Evolutionary conservation across 1,140 invertebrate species (phyloP).

Genomic region (Meloidogyne chitwoodi): DNA sequence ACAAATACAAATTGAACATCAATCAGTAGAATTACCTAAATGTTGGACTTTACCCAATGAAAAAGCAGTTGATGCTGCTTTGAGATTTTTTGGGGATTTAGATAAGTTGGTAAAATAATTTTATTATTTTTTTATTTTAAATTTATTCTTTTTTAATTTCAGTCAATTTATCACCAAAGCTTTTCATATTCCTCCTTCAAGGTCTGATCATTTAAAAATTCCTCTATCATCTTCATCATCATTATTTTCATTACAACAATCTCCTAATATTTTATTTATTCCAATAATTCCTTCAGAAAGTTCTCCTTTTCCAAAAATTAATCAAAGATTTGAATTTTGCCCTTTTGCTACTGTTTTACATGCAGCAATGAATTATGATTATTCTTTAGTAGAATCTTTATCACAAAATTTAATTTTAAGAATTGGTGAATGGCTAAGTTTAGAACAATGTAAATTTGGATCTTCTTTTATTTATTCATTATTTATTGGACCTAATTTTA

Average conservation of each 20-base stretch:
- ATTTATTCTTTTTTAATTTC: not conserved
- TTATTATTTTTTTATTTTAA: not conserved
- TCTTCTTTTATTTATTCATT: slow-evolving; percentile 38
- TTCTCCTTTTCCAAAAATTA: not conserved
- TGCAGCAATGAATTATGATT: not conserved
- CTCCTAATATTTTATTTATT: not conserved
- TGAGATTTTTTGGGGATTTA: slow-evolving; percentile 11
- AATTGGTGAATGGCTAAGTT: slow-evolving; percentile 22
- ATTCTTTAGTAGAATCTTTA: not conserved
- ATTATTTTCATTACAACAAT: not conserved
- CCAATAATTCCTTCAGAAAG: not conserved
- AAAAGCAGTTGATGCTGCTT: slow-evolving; percentile 2
- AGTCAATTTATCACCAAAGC: not conserved
- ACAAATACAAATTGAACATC: not conserved
- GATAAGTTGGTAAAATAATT: not conserved
- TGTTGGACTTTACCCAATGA: not conserved
- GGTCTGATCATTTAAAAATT: not conserved
- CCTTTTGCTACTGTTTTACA: slow-evolving; percentile 1
- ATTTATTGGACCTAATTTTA: slow-evolving; percentile 21
- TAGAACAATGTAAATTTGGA: slow-evolving; percentile 35
- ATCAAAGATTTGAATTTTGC: not conserved
- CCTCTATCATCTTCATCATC: not conserved
- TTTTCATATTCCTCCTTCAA: not conserved
- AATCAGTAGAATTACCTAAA: not conserved
- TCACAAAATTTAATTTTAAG: slow-evolving; percentile 9